A percentile compares a stretch with the other conserved stretches of the same genome.
Conservation (phyloP, 2,113 vertebrate genomes). For the Neomonachus schauinslandi region DNA sequence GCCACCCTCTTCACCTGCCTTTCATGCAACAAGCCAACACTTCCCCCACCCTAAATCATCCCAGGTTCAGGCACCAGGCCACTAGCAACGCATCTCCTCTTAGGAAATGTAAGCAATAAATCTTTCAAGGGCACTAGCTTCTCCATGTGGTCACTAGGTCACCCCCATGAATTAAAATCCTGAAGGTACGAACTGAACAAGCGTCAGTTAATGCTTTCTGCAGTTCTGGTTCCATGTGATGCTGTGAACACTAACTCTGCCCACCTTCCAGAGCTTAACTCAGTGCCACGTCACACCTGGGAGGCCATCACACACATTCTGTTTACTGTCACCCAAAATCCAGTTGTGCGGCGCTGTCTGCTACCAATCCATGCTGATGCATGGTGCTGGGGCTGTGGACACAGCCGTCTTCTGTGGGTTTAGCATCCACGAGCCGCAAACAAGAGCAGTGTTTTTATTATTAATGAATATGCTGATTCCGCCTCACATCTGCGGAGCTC, state of each 20-base stretch:
- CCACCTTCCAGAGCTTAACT: neutral
- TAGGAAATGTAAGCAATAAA: neutral
- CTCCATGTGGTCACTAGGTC: neutral
- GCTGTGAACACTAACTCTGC: neutral
- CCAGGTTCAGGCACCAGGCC: neutral
- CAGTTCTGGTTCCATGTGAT: accelerated
- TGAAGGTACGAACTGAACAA: too few relatives aligned
- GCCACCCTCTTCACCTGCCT: neutral
- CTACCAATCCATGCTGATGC: accelerated
- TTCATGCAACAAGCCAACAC: neutral
- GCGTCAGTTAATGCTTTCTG: accelerated
- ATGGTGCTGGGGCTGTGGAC: accelerated
- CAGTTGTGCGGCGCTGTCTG: accelerated
- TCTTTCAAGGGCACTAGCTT: neutral
- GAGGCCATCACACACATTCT: neutral
- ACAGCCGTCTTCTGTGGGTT: neutral
- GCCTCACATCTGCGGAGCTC: neutral
- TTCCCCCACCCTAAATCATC: neutral
- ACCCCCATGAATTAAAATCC: neutral
- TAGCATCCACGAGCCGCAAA: accelerated
- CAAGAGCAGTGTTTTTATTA: neutral
- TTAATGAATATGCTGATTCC: accelerated
- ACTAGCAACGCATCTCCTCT: neutral
- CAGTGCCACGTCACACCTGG: accelerated
- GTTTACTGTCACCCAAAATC: neutral